Conservation (phyloP, 2,113 vertebrate genomes). For the Dissostichus mawsoni region DNA sequence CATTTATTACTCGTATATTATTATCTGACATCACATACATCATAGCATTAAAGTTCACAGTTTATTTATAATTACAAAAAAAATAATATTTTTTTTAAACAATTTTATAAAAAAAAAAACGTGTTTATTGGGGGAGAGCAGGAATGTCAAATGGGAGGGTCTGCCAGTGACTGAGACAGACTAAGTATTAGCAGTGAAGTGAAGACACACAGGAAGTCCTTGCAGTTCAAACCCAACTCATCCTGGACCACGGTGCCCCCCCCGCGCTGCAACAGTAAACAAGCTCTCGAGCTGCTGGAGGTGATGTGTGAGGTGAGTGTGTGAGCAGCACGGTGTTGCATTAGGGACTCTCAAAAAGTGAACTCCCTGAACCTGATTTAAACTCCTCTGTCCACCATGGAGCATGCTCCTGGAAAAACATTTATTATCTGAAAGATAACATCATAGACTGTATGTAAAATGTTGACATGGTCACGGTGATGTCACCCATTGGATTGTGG, state of each 20-base stretch:
- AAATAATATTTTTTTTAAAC: too few relatives aligned
- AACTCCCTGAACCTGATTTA: constrained; percentile 17
- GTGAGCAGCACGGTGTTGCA: neutral
- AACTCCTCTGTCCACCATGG: neutral
- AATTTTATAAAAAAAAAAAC: too few relatives aligned
- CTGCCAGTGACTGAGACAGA: constrained; percentile 14
- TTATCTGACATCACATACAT: too few relatives aligned
- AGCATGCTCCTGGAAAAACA: constrained; percentile 16
- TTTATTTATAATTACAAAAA: too few relatives aligned
- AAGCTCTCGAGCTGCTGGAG: constrained; percentile 9
- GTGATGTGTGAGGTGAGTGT: too few relatives aligned
- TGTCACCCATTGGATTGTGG: too few relatives aligned
- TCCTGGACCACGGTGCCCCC: neutral
- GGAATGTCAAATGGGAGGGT: too few relatives aligned
- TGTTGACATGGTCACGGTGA: too few relatives aligned
- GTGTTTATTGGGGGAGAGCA: too few relatives aligned
- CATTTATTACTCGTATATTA: too few relatives aligned
- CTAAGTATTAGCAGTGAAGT: constrained; percentile 11
- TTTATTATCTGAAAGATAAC: constrained; percentile 7
- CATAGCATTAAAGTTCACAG: too few relatives aligned
- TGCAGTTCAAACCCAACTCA: constrained; percentile 1
- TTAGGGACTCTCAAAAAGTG: neutral
- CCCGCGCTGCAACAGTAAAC: constrained; percentile 5
- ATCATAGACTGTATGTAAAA: neutral
- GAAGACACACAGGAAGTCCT: neutral